Conservation (phyloP, 2,888 invertebrate genomes). For the Platycheirus albimanus region DNA sequence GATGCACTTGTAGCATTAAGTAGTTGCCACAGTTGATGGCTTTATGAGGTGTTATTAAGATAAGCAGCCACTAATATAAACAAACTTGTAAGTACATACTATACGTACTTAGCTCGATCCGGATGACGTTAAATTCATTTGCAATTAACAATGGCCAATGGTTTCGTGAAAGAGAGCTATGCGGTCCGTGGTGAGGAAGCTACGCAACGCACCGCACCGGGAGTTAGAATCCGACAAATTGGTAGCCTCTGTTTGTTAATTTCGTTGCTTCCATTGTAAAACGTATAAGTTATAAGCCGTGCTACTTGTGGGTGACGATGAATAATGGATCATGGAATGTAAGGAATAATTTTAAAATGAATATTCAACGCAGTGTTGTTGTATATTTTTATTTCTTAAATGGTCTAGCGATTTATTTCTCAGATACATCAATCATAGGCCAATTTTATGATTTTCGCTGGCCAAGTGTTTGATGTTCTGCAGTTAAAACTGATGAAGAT, state of each 20-base stretch:
- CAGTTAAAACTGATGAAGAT: too few species aligned
- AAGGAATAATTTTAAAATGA: conserved; percentile 7
- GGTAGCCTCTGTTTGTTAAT: conserved; percentile 51
- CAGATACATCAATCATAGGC: conserved; percentile 10
- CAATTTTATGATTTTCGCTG: conserved; percentile 3
- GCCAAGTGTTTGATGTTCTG: too few species aligned
- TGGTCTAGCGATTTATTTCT: conserved; percentile 31
- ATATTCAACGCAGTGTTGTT: conserved; percentile 12
- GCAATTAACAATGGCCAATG: conserved; percentile 49
- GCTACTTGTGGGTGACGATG: conserved; percentile 41
- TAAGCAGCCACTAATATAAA: conserved; percentile 64
- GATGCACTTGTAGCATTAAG: not conserved
- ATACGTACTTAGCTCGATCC: conserved; percentile 33
- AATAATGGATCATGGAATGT: conserved; percentile 41
- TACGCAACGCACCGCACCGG: conserved; percentile 12
- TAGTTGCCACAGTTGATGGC: conserved; percentile 63
- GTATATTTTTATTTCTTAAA: not conserved
- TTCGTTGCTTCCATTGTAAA: conserved; percentile 5
- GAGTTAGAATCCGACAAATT: conserved; percentile 66
- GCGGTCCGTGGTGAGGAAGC: conserved; percentile 6
- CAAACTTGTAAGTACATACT: conserved; percentile 51
- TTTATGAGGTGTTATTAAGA: conserved; percentile 73
- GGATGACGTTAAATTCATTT: conserved; percentile 64
- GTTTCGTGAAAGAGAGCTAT: too few species aligned
- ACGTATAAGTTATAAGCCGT: not conserved